Conservation (phyloP, 2,113 vertebrate genomes). For the Erythrocercus mccallii region DNA sequence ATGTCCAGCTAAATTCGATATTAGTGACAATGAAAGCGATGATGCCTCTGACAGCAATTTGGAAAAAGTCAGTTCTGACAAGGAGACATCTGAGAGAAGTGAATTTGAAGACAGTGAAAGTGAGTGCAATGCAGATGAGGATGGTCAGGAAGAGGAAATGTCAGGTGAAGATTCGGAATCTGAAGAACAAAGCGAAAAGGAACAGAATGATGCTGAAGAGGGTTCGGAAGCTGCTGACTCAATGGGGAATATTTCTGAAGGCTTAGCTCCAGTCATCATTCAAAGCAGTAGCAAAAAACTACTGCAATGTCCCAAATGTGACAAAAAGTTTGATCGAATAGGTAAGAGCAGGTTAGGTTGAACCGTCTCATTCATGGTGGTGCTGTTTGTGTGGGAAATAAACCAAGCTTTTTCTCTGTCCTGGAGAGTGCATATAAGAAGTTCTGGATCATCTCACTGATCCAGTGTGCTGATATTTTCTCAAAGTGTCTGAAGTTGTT, state of each 20-base stretch:
- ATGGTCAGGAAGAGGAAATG: constrained; percentile 66
- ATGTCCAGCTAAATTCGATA: constrained; percentile 79
- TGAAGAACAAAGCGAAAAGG: constrained; percentile 69
- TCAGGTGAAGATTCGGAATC: constrained; percentile 66
- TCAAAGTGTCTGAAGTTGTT: neutral
- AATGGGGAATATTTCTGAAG: constrained; percentile 79
- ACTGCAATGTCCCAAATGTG: constrained; percentile 93
- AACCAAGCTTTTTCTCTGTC: neutral
- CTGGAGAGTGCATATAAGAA: neutral
- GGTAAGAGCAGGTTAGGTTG: constrained; percentile 74
- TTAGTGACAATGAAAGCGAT: constrained; percentile 67
- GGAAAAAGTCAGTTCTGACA: constrained; percentile 60
- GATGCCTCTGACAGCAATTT: constrained; percentile 62
- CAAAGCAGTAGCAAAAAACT: constrained; percentile 87
- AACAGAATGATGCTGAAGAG: constrained; percentile 66
- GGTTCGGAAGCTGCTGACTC: constrained; percentile 64
- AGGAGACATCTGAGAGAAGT: constrained; percentile 61
- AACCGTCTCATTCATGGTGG: neutral
- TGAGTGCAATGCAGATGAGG: constrained; percentile 66
- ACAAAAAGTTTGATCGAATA: constrained; percentile 95
- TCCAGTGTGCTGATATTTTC: neutral
- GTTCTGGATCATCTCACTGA: neutral
- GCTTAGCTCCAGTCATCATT: constrained; percentile 85
- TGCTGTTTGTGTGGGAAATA: neutral
- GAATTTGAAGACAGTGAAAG: constrained; percentile 73